Evolutionary conservation across 2,113 vertebrate genomes (phyloP), one percentile per base, ranked within the genome.

Genomic region (Hippotragus niger): DNA sequence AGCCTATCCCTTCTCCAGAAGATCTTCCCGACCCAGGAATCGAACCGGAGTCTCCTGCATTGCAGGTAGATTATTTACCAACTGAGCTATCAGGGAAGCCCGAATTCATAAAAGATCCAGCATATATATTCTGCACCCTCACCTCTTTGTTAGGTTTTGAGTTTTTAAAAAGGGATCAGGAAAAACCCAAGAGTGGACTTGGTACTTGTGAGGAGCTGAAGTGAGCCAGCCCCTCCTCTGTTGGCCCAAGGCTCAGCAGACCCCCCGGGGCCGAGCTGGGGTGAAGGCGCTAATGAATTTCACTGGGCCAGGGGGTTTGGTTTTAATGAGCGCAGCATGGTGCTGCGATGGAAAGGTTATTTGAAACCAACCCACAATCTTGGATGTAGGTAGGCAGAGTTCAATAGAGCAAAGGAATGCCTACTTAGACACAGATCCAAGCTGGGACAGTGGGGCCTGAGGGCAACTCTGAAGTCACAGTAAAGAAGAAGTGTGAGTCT

Each of bases 231-330:
- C 52, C n/a, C 3, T 45, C 16, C 31, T 62, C 21, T 45, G 43
- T 52, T 3, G 15, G 62, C 29, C 19, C 29, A 74, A 43, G 17
- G 17, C 33, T 67, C 15, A 43, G 76, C 25, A 88, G 74, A 43
- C 15, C 15, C 15, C 23, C 0, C 0, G 4, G 40, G 21, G 40
- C 16, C 21, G 60, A 58, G 43, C 58, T 57, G 1, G n/a, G 50
- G 7, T 52, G 43, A 15, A 16, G 16, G 27, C 2, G 0, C 14
- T 33, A 9, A 21, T 45, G 11, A 25, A 47, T n/a, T 29, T 60
- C 27, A 74, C 21, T 0, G 3, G 13, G n/a, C 23, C 12, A 21
- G 14, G 52, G 27, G 9, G 21, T 8, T 81, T 82, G 52, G 60
- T 15, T 83, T 60, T 74, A 43, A 60, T 45, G 31, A 52, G 11